Conservation (phyloP, 2,888 invertebrate species). For the Pristionchus japonicus region DNA sequence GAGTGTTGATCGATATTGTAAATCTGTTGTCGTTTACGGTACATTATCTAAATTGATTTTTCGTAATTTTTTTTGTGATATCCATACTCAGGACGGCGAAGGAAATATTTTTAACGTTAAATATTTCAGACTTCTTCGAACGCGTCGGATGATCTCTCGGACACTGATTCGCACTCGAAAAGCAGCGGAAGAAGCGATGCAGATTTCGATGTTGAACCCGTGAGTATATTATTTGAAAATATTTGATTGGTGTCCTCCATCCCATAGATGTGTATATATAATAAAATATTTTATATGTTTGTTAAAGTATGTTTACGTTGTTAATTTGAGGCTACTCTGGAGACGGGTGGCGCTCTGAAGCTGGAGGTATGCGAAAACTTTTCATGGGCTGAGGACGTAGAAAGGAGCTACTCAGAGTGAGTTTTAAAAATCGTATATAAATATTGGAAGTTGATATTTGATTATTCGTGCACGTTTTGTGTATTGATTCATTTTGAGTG, state of each 20-base stretch:
- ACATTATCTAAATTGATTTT: neutral
- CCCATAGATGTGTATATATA: no score
- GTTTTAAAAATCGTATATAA: no score
- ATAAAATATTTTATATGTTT: no score
- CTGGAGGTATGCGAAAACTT: constrained; percentile 46
- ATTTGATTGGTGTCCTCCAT: neutral
- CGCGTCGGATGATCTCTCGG: constrained; percentile 35
- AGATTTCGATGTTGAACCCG: constrained; percentile 44
- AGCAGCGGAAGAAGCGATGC: constrained; percentile 37
- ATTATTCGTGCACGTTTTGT: no score
- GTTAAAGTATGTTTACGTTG: no score
- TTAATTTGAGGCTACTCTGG: neutral
- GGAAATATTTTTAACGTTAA: neutral
- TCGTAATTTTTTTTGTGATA: neutral
- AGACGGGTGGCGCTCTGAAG: constrained; percentile 19
- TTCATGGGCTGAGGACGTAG: constrained; percentile 45
- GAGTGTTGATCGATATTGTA: neutral
- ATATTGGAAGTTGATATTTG: no score
- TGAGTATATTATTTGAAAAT: neutral
- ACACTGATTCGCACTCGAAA: constrained; percentile 46
- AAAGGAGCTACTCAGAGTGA: constrained; percentile 47
- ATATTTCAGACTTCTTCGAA: constrained; percentile 27
- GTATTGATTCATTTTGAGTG: no score
- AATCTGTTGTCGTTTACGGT: neutral
- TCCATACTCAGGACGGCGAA: neutral